phyloP scores from a whole-genome alignment of 92 coral and sea anemone genomes.

The Siderastrea radians region DNA sequence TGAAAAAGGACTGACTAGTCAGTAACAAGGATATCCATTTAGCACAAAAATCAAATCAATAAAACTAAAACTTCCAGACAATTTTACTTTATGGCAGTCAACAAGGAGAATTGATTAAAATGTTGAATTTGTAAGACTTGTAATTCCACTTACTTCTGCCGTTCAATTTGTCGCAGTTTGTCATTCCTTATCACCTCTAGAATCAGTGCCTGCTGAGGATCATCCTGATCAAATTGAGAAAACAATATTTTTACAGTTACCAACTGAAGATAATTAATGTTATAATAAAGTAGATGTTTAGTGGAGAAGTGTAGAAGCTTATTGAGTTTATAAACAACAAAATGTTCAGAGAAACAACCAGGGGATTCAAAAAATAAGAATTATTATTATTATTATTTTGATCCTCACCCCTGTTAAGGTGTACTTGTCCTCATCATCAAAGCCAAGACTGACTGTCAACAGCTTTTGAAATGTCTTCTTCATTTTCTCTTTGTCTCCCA shows the following conservation, averaged over 20 bases:
- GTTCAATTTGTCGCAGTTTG: slow-evolving; percentile 90
- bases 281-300: no score
- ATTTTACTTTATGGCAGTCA: no score
- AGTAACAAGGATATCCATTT: no score
- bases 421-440: slow-evolving; percentile 98
- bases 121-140: not conserved
- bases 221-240: slow-evolving; percentile 74
- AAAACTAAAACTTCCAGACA: no score
- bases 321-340: no score
- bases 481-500: slow-evolving; percentile 98
- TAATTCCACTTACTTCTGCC: slow-evolving; percentile 75
- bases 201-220: slow-evolving; percentile 89
- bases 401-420: slow-evolving; percentile 83
- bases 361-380: not conserved
- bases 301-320: no score
- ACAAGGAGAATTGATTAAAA: no score
- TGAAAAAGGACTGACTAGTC: no score
- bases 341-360: not conserved
- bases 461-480: slow-evolving; percentile 98
- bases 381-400: not conserved
- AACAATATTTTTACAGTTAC: not conserved
- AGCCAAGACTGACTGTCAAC: slow-evolving; percentile 83
- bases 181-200: slow-evolving; percentile 96
- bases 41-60: no score
- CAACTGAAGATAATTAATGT: no score